Percentiles rank a stretch among this genome's conserved stretches.
phyloP scores from a whole-genome alignment of 2,888 invertebrate species.

The Megastigmus dorsalis region DNA sequence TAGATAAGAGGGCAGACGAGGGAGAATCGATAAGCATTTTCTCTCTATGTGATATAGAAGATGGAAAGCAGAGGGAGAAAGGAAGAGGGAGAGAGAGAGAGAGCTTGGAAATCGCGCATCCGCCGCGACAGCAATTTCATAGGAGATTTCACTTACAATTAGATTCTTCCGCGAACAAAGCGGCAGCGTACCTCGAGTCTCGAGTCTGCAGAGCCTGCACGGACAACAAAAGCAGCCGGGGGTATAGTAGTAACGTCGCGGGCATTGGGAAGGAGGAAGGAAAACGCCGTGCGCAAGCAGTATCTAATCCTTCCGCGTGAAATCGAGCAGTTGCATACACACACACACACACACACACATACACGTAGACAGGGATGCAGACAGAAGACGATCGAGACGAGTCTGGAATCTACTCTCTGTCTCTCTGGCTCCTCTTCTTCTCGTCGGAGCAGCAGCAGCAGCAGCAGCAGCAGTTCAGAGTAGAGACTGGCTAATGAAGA shows the following conservation, averaged over 20 bases:
- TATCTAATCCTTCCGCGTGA: conserved; percentile 8
- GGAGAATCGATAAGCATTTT: conserved; percentile 38
- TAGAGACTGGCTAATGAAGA: conserved; percentile 45
- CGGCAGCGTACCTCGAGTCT: too few relatives aligned
- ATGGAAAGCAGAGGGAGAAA: background rate
- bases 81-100: background rate
- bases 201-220: too few relatives aligned
- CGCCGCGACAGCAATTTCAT: conserved; percentile 47
- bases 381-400: too few relatives aligned
- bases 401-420: background rate
- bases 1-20: background rate
- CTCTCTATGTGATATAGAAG: conserved; percentile 34
- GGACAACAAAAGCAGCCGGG: too few relatives aligned
- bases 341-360: too few relatives aligned
- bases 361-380: too few relatives aligned
- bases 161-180: conserved; percentile 30
- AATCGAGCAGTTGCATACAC: conserved; percentile 14
- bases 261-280: too few relatives aligned
- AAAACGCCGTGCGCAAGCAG: background rate
- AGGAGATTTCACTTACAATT: conserved; percentile 48
- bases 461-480: too few relatives aligned
- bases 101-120: background rate
- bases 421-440: background rate
- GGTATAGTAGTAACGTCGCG: too few relatives aligned
- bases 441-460: too few relatives aligned